These are phyloP conservation scores for Rotaria macrura DNA, from an alignment of 2,888 invertebrate species.

Conservation along the genomic window DNA sequence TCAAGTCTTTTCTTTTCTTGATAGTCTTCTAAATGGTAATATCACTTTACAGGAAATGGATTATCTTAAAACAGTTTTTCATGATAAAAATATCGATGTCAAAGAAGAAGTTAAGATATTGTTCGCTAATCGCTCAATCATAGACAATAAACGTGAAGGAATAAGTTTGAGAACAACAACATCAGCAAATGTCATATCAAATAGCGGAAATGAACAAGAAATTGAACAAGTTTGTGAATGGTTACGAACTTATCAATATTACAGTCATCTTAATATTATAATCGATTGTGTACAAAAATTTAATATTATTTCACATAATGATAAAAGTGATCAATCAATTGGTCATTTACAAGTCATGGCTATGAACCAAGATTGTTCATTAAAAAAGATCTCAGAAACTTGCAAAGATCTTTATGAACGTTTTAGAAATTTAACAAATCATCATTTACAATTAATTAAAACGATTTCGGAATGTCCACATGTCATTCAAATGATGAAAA, in stretches of 20 bases:
- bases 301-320: not conserved
- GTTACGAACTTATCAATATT: not conserved
- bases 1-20: not conserved
- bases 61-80: not conserved
- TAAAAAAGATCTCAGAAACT: not conserved
- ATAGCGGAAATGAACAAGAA: not conserved
- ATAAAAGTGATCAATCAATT: not conserved
- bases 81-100: not conserved
- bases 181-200: not conserved
- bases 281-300: not conserved
- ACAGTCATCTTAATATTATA: not conserved
- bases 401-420: not conserved
- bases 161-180: not conserved
- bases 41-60: not conserved
- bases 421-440: not conserved
- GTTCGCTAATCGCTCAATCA: not conserved
- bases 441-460: constrained; percentile 18
- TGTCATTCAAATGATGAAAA: not conserved
- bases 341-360: not conserved
- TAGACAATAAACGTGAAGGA: not conserved
- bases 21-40: not conserved
- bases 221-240: constrained; percentile 18
- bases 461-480: not conserved
- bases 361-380: not conserved
- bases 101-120: not conserved